phyloP scores from a whole-genome alignment of 1,140 invertebrate genomes.

The Xylocopa sonorina region DNA sequence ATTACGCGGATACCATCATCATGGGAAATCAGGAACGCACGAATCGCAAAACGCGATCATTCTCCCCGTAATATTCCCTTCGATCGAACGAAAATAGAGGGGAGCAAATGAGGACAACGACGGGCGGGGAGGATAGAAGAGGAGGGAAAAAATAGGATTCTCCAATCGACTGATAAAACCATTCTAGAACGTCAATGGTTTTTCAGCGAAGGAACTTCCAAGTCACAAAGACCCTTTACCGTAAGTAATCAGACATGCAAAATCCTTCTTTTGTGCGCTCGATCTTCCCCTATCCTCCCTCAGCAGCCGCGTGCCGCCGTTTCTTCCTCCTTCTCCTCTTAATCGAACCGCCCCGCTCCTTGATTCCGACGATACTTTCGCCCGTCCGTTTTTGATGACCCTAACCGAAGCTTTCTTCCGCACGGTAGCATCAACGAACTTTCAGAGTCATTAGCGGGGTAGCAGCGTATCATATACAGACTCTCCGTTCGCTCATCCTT shows the following conservation, averaged over 20 bases:
- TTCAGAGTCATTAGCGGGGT: slow-evolving; percentile 60
- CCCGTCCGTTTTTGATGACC: slow-evolving; percentile 54
- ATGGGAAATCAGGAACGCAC: background rate
- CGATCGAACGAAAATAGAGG: too few species aligned
- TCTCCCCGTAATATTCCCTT: background rate
- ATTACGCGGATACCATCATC: slow-evolving; percentile 5
- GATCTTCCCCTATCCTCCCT: slow-evolving; percentile 31
- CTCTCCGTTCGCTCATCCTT: background rate
- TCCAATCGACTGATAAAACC: slow-evolving; percentile 50
- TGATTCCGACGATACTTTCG: slow-evolving; percentile 60
- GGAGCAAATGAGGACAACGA: too few species aligned
- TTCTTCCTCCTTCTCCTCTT: slow-evolving; percentile 25
- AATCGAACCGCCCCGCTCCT: slow-evolving; percentile 57
- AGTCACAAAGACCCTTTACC: slow-evolving; percentile 63
- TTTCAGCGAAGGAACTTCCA: slow-evolving; percentile 55
- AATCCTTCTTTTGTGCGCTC: slow-evolving; percentile 65
- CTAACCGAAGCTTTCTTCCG: slow-evolving; percentile 5
- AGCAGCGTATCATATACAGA: slow-evolving; percentile 50
- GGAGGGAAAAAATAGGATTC: slow-evolving; percentile 32
- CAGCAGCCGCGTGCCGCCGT: slow-evolving; percentile 6
- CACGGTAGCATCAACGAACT: slow-evolving; percentile 37
- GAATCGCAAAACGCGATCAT: slow-evolving; percentile 16
- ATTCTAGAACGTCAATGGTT: slow-evolving; percentile 58
- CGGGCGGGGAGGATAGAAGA: background rate
- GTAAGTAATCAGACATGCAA: slow-evolving; percentile 71